Evolutionary conservation across 2,888 invertebrate genomes (phyloP), one percentile per base, ranked within the genome.

Genomic region (Caenorhabditis afra): DNA sequence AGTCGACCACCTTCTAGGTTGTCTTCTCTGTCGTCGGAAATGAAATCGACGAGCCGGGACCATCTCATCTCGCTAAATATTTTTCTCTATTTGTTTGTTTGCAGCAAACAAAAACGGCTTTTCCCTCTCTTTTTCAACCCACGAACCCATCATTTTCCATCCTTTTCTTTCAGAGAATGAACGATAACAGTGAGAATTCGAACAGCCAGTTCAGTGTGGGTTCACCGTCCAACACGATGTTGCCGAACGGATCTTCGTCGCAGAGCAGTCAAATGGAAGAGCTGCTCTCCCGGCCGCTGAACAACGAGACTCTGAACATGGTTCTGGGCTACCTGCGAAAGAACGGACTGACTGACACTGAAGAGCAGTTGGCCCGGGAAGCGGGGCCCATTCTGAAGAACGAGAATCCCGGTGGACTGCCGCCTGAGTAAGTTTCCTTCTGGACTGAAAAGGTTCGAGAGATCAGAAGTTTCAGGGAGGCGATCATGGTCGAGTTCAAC

Each of bases 331-430:
- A 79, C 58, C 62, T 85, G 22, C 41, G 83, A 35, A 76, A 62
- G 41, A 82, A 86, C 65, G 84, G 84, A 41, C 59, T 85, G 14
- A 66, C 79, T 18, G 82, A 81, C 10, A 77, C 85, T 1, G 85
- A 85, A 64, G 85, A 85, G 37, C 44, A 65, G 8, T 66, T 85
- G 22, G 23, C 80, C 3, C 49, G 75, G 35, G 85, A 85, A 47
- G 85, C 84, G 1, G 50, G 49, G 10, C 22, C 44, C 3, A 14
- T 71, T 14, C 35, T 81, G 44, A 71, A 80, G 50, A 53, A 49
- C 4, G 81, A 78, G 16, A 70, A 52, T 45, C 61, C 76, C 23
- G 49, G 39, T 55, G 79, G 81, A 35, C 29, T 70, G 18, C 67
- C 68, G 10, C 65, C 68, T n/a, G 65, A 70, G 77, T 70, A 14